Base-by-base conservation (phyloP, 2,113 vertebrate species). In the Cynoglossus semilaevis region DNA sequence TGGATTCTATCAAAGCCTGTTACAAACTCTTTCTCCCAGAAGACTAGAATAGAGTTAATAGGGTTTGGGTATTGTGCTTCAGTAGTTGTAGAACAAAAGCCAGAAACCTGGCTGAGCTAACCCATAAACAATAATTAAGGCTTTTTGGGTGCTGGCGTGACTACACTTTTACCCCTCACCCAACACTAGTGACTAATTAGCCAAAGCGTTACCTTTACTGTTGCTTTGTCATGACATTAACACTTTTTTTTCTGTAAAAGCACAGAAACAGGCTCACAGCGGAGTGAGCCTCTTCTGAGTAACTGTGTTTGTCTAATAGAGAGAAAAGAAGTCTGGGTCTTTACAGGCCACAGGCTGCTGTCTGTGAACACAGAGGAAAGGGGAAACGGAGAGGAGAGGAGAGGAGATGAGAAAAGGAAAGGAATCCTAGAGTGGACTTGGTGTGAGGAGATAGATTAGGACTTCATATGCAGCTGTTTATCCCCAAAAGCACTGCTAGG, bases 191-290 rank as follows among this genome's bases (percentile, higher is more conserved):
- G 57, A 62, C 70, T 89, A 82, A 89, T 91, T 89, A 87, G 81
- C 55, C n/a, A 36, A 59, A 74, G 84, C 79, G 84, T 86, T 71
- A 76, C 57, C 84, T 90, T 89, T 85, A 88, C 85, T 79, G 78
- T 80, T 42, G 76, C 65, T 70, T 82, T 80, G 79, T 89, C 78
- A 69, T 89, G 86, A 91, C 90, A 90, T 89, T 90, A 88, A 89
- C 89, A 89, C 87, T 41, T 87, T 84, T 40, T 38, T 40, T 13
- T 41, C 78, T 48, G 77, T 73, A 79, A 81, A 83, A 84, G 72
- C 80, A 72, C 74, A 70, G 72, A 80, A 80, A 70, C 80, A 42
- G 47, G 46, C 65, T 75, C 54, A 64, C 79, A 71, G 49, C 76
- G 70, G 53, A 87, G 88, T 83, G 79, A 86, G 85, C 66, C 65